Evolutionary conservation across 2,888 invertebrate species (phyloP).

Genomic region (Macrostomum cliftonense): DNA sequence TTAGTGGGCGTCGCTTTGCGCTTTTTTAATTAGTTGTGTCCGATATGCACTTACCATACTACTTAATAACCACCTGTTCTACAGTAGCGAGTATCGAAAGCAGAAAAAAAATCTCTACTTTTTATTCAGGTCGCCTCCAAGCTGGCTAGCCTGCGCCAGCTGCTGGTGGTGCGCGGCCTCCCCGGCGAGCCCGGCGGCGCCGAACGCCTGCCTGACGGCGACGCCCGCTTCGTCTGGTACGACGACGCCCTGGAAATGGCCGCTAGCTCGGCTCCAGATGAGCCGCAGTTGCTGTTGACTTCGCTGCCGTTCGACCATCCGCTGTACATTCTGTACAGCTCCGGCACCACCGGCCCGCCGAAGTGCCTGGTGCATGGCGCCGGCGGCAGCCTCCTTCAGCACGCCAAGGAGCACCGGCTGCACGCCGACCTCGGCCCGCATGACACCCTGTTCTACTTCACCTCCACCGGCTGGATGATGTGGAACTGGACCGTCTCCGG

Average conservation of each 20-base stretch:
- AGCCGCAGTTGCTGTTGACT: slow-evolving; percentile 26
- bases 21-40: too few species aligned
- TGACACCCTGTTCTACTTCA: slow-evolving; percentile 44
- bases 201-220: too few species aligned
- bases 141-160: too few species aligned
- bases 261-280: slow-evolving; percentile 11
- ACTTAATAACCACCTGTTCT: too few species aligned
- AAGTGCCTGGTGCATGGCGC: slow-evolving; percentile 45
- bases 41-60: too few species aligned
- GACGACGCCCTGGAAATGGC: slow-evolving; percentile 13
- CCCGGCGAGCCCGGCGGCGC: too few species aligned
- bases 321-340: slow-evolving; percentile 44
- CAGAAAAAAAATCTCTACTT: slow-evolving; percentile 12
- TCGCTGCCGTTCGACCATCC: slow-evolving; percentile 44
- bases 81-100: too few species aligned
- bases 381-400: slow-evolving; percentile 44
- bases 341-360: slow-evolving; percentile 45
- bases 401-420: slow-evolving; percentile 43
- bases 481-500: slow-evolving; percentile 44
- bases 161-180: too few species aligned
- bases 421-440: slow-evolving; percentile 39
- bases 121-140: neutral
- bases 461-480: slow-evolving; percentile 47
- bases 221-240: too few species aligned
- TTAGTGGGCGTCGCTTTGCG: too few species aligned